phyloP scores from a whole-genome alignment of 2,797 vertebrate genomes.

The Macrochelys suwanniensis region DNA sequence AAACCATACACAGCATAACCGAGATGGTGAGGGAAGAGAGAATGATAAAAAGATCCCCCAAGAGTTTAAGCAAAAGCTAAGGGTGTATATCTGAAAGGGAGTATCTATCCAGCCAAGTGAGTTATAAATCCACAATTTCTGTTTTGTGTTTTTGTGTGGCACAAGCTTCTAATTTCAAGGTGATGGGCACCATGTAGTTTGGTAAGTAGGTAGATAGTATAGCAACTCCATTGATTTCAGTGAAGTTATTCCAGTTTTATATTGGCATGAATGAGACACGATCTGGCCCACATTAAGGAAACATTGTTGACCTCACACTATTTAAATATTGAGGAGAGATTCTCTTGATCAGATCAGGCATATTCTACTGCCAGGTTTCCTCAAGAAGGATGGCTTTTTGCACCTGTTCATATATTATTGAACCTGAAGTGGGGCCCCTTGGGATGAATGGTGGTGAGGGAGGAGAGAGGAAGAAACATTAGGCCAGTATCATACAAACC shows the following conservation, averaged over 20 bases:
- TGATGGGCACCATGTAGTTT: background rate
- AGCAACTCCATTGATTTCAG: background rate
- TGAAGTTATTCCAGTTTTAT: background rate
- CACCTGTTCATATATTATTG: rapidly evolving
- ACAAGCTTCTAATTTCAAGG: background rate
- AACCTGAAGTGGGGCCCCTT: background rate
- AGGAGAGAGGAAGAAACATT: background rate
- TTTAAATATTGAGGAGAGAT: background rate
- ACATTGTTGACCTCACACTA: background rate
- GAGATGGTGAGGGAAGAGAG: background rate
- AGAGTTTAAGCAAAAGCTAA: background rate
- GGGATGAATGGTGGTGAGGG: background rate
- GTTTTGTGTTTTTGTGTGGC: background rate
- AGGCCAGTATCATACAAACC: background rate
- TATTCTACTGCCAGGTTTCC: background rate
- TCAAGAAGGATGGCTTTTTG: background rate
- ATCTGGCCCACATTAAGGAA: background rate
- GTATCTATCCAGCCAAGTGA: background rate
- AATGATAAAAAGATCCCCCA: background rate
- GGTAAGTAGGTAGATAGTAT: background rate
- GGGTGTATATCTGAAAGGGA: background rate
- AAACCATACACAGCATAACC: background rate
- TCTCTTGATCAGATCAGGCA: background rate
- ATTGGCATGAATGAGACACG: background rate
- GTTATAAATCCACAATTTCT: background rate